Base-by-base conservation (phyloP, 1,140 invertebrate genomes). In the Antheraea pernyi region DNA sequence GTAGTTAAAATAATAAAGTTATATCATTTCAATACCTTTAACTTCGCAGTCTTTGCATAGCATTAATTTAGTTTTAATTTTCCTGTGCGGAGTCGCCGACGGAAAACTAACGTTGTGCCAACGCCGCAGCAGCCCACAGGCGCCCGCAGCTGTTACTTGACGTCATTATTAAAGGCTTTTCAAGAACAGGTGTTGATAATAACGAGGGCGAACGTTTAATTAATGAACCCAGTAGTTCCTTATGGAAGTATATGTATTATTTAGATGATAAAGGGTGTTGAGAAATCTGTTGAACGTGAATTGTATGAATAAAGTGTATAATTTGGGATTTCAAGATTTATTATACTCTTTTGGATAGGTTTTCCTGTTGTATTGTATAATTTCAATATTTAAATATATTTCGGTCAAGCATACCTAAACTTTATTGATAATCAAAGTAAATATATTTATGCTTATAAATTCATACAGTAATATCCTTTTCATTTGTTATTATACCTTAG, bases 151-250 rank as follows among this genome's bases (percentile, higher is more conserved):
- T 89, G 88, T 80, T 84, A 73, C 81, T 76, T 82, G 86, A 86
- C 86, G 85, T 83, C 83, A 91, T 90, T 91, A 91, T 91, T 89
- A 91, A 89, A 83, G 72, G 84, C 84, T 89, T 91, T 91, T 86
- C 87, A 87, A 86, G 85, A 85, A 79, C 89, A 92, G 89, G 89
- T 91, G 88, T 83, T 88, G 85, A 86, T 91, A 83, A 87, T 91
- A 90, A 91, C 87, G 78, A 84, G 82, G 83, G 84, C 78, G 80
- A 89, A 86, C 72, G 76, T 86, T 91, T 89, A 89, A 91, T 92
- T 91, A 92, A 92, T 91, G 81, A 91, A 80, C 13, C 16, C 18
- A 37, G 46, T 66, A 53, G 64, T 67, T 67, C 16, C 39, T 62
- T 53, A 65, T 18, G 19, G 6, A 71, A 58, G 11, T 53, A 53